These are phyloP conservation scores for Perithous albicinctus DNA, from an alignment of 2,888 invertebrate species.

Conservation along the genomic window DNA sequence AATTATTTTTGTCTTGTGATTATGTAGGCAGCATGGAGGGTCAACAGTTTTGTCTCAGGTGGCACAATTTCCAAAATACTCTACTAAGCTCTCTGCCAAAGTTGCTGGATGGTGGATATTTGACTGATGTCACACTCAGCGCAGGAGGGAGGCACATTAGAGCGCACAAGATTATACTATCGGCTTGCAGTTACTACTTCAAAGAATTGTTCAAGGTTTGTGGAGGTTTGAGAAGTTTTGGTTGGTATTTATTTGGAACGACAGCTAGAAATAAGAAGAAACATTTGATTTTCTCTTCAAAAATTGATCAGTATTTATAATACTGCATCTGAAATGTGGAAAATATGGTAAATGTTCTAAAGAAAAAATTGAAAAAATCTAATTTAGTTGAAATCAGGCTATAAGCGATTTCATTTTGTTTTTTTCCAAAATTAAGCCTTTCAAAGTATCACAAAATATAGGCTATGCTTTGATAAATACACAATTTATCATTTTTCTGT, in stretches of 20 bases:
- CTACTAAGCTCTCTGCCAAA: conserved; percentile 92
- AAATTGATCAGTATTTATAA: no score
- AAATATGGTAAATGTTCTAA: neutral
- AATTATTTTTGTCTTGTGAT: conserved; percentile 68
- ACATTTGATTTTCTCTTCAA: no score
- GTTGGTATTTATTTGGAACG: neutral
- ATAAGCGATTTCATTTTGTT: neutral
- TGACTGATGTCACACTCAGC: conserved; percentile 94
- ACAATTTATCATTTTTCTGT: neutral
- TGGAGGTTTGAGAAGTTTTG: neutral
- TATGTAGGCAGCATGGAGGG: conserved; percentile 87
- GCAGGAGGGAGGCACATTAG: conserved; percentile 93
- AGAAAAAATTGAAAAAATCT: neutral
- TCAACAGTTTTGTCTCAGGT: conserved; percentile 92
- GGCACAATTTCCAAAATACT: conserved; percentile 93
- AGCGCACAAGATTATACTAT: conserved; percentile 94
- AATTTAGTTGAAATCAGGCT: neutral
- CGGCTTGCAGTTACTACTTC: conserved; percentile 96
- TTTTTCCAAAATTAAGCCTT: no score
- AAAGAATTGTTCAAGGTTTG: conserved; percentile 93
- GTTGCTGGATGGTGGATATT: conserved; percentile 91
- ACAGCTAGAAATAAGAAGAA: no score
- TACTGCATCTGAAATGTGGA: neutral
- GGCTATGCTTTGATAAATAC: neutral
- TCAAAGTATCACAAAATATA: no score